These are phyloP conservation scores for Meliscaeva auricollis DNA, from an alignment of 2,888 invertebrate species.

Conservation along the genomic window DNA sequence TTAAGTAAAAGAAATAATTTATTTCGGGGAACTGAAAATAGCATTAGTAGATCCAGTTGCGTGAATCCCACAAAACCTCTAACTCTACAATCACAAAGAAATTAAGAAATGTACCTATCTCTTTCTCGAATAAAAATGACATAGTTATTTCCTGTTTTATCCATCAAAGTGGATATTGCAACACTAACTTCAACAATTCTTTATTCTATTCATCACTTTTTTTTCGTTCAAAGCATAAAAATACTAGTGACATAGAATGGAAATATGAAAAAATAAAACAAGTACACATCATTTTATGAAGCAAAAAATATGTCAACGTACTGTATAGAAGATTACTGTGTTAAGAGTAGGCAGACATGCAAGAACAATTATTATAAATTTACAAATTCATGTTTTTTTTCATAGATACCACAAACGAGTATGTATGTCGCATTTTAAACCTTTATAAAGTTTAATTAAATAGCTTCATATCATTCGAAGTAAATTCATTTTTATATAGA, in stretches of 20 bases:
- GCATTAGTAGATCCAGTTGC: no score
- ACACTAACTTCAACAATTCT: constrained; percentile 9
- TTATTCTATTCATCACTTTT: constrained; percentile 9
- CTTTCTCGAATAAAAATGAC: not conserved
- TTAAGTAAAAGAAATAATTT: no score
- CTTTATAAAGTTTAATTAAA: constrained; percentile 10
- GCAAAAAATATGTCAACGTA: constrained; percentile 9
- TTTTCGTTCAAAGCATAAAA: constrained; percentile 8
- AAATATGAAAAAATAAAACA: constrained; percentile 7
- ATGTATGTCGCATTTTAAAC: not conserved
- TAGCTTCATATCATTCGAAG: constrained; percentile 5
- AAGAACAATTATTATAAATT: constrained; percentile 13
- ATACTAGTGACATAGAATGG: constrained; percentile 15
- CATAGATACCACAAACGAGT: not conserved
- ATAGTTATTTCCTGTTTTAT: constrained; percentile 20
- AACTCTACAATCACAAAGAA: no score
- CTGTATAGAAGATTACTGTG: constrained; percentile 3
- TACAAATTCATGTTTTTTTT: not conserved
- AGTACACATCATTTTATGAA: not conserved
- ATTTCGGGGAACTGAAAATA: no score
- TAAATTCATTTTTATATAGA: no score
- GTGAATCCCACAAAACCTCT: not conserved
- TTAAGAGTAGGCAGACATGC: not conserved
- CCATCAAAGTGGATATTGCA: not conserved
- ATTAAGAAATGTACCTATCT: not conserved